Conservation (phyloP, 2,113 vertebrate genomes). For the Pachyramphus minor region DNA sequence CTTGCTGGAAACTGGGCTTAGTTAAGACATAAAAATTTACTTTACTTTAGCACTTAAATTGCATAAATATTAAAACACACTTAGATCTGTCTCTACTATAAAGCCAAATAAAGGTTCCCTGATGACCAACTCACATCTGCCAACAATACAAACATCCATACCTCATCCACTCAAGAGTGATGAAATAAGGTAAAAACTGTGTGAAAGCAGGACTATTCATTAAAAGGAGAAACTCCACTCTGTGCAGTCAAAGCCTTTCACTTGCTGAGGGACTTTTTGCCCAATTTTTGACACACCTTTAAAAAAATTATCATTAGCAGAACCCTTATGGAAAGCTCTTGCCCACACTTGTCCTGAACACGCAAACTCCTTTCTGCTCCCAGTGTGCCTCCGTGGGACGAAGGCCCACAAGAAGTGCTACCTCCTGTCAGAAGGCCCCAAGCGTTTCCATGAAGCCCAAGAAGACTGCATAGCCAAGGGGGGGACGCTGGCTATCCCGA, state of each 20-base stretch:
- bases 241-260: neutral
- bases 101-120: neutral
- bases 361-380: constrained; percentile 52
- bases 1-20: neutral
- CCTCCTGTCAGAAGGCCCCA: constrained; percentile 81
- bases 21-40: neutral
- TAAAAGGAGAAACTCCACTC: neutral
- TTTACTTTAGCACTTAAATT: neutral
- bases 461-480: constrained; percentile 96
- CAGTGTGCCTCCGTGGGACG: constrained; percentile 93
- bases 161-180: neutral
- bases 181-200: neutral
- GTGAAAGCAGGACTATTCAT: neutral
- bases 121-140: neutral
- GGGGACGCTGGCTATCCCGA: constrained; percentile 87
- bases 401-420: constrained; percentile 94
- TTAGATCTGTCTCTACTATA: neutral
- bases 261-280: neutral
- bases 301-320: neutral
- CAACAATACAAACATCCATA: neutral
- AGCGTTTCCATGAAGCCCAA: constrained; percentile 92
- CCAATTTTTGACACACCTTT: neutral
- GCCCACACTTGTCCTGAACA: neutral
- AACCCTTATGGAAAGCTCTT: neutral
- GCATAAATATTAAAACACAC: neutral